Evolutionary conservation across 2,888 invertebrate species (phyloP).

Genomic region (Cryptocheilus praepositus): DNA sequence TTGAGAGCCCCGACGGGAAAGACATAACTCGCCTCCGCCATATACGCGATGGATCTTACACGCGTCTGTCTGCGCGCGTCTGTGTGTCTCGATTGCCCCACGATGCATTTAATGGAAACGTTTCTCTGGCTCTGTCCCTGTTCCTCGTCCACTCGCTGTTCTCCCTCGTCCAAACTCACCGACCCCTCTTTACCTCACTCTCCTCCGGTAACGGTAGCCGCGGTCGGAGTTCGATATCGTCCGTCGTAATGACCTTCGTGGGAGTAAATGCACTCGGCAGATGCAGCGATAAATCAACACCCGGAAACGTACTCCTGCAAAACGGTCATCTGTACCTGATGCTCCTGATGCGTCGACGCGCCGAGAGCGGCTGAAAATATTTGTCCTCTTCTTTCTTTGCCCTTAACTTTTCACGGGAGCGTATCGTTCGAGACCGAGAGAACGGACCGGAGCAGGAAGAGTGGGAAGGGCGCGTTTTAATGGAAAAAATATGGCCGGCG

Average conservation of each 20-base stretch:
- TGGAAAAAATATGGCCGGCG: no score
- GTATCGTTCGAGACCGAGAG: no score
- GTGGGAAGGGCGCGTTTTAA: no score
- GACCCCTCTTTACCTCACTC: no score
- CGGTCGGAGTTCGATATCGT: constrained; percentile 36
- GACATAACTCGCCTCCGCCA: constrained; percentile 19
- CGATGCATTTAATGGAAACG: constrained; percentile 34
- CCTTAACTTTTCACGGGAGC: no score
- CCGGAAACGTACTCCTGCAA: constrained; percentile 18
- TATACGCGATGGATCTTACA: constrained; percentile 19
- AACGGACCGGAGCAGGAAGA: no score
- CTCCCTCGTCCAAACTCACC: no score
- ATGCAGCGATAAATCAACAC: constrained; percentile 44
- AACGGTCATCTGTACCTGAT: constrained; percentile 35
- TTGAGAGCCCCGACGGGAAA: not conserved
- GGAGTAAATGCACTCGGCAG: constrained; percentile 22
- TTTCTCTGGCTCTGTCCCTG: constrained; percentile 4
- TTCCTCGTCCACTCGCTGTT: not conserved
- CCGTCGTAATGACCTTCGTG: constrained; percentile 43
- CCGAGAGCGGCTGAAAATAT: no score
- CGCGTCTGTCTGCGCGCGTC: constrained; percentile 11
- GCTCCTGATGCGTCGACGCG: constrained; percentile 4
- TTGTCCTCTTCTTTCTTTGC: no score
- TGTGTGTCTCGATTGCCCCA: constrained; percentile 15
- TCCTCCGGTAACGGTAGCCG: constrained; percentile 19